Base-by-base conservation (phyloP, 1,140 invertebrate genomes). In the Sycobia sp. region DNA sequence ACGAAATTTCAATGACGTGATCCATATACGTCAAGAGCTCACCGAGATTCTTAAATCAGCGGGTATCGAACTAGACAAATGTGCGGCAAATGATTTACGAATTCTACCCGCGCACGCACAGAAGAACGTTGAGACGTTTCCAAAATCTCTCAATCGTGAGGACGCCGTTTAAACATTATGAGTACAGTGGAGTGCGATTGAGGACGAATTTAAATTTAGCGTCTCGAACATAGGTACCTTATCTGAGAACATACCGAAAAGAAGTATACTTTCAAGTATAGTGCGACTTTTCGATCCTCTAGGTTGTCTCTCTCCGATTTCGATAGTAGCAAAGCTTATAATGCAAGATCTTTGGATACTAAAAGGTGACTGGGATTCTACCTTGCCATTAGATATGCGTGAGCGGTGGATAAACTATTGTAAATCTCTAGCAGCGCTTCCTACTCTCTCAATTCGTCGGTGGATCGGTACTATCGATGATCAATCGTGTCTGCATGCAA, bases 341-440 rank as follows among this genome's bases (percentile, higher is more conserved):
- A n/a, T n/a, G n/a, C n/a, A n/a, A n/a, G 65, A 66, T n/a, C 7
- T 77, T 1, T 72, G 74, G 71, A 36, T 57, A 23, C 8, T 34
- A 34, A 29, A 66, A 18, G 1, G 65, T 7, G 51, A 53, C 20
- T 67, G 39, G 39, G 39, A 41, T n/a, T 9, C 39, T 9, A 4
- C 39, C 4, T 41, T 41, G n/a, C 39, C 39, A 7, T 34, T 11
- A 34, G 32, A 34, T 11, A 11, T 34, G 32, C 32, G 11, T 5
- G 32, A 34, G n/a, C n/a, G n/a, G n/a, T n/a, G n/a, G n/a, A n/a
- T n/a, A n/a, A n/a, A n/a, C n/a, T n/a, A n/a, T n/a, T 34, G 5
- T 11, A 34, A 34, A 34, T 34, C 32, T 5, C 11, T 34, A 11
- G 5, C 32, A 5, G 32, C 38, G 10, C 14, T 41, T 4, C 38